These are phyloP conservation scores for Cossypha dichroa DNA, from an alignment of 2,797 vertebrate species.

Conservation along the genomic window DNA sequence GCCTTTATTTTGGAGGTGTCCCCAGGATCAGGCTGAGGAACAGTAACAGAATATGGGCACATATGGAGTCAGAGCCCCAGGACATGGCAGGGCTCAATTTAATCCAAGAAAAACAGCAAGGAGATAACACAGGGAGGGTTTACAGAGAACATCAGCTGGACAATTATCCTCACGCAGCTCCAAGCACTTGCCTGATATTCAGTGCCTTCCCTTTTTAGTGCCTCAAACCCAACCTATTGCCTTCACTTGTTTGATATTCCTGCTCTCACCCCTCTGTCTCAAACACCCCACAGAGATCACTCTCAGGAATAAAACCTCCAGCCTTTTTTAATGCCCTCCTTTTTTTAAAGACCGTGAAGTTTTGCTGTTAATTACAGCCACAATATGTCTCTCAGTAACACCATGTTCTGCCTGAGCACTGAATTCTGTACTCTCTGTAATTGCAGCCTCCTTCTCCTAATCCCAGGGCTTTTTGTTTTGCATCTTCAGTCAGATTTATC, in stretches of 20 bases:
- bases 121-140: not conserved
- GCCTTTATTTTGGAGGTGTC: not conserved
- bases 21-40: not conserved
- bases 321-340: not conserved
- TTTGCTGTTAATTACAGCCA: not conserved
- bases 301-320: not conserved
- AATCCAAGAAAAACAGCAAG: not conserved
- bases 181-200: not conserved
- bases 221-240: not conserved
- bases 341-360: not conserved
- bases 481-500: not conserved
- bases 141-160: not conserved
- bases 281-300: not conserved
- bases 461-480: not conserved
- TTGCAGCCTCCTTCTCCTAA: not conserved
- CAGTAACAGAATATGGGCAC: not conserved
- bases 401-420: not conserved
- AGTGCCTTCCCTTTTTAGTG: not conserved
- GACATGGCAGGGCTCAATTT: not conserved
- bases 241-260: not conserved
- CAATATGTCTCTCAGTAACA: not conserved
- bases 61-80: not conserved
- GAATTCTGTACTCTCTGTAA: not conserved
- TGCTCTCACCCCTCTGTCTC: not conserved
- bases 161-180: not conserved